Conservation (phyloP, 2,113 vertebrate genomes). For the Stigmatopora nigra region DNA sequence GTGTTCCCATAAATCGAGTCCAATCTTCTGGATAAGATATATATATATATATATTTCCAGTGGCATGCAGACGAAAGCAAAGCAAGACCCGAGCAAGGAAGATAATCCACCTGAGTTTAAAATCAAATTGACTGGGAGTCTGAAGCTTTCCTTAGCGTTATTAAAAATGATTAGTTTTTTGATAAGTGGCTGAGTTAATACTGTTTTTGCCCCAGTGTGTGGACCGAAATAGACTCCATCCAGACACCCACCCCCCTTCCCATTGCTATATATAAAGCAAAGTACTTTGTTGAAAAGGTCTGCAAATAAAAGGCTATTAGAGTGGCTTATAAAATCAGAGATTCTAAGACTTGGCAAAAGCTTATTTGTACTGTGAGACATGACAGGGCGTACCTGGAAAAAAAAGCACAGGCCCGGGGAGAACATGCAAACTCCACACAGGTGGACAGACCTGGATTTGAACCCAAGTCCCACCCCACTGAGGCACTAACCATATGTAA, state of each 20-base stretch:
- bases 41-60: too few relatives aligned
- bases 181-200: too few relatives aligned
- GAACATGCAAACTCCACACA: too few relatives aligned
- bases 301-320: conserved; percentile 8
- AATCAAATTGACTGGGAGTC: background rate
- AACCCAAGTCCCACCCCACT: too few relatives aligned
- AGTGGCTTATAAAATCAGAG: background rate
- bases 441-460: background rate
- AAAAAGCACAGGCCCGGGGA: too few relatives aligned
- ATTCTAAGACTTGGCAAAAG: background rate
- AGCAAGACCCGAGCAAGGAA: background rate
- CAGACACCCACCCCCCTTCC: background rate
- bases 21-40: background rate
- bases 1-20: too few relatives aligned
- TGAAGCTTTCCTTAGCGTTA: background rate
- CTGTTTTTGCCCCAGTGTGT: too few relatives aligned
- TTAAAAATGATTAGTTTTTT: background rate
- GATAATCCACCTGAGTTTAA: background rate
- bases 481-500: too few relatives aligned
- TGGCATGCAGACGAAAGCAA: background rate
- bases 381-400: background rate
- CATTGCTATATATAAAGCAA: background rate
- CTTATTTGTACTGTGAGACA: background rate
- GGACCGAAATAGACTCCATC: background rate
- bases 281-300: background rate